Evolutionary conservation across 2,888 invertebrate genomes (phyloP), one percentile per base, ranked within the genome.

Genomic region (Ectemnius cavifrons): DNA sequence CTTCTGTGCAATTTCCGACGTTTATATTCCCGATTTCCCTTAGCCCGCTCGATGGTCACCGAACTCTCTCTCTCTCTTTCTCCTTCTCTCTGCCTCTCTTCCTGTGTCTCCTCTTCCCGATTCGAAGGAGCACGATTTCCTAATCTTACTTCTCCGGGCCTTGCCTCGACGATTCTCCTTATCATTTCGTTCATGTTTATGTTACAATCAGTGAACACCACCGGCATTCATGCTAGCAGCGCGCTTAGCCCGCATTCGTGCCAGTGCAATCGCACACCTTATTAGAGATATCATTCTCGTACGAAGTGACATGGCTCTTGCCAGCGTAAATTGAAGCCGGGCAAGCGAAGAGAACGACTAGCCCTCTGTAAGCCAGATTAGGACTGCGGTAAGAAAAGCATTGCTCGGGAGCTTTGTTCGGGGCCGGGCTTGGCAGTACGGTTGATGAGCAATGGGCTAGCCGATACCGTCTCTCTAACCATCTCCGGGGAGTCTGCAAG

Each of bases 391-490:
- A 87, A 88, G 88, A 88, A 88, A 88, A 86, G 85, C 87, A 84
- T 84, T 67, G 83, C 83, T 78, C 72, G 71, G 75, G 76, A 85
- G 88, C 87, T 88, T 89, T 88, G 86, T 85, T 86, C 83, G 75
- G 74, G 81, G 79, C 86, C 75, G 77, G 78, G 78, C 80, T 75
- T 11, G 79, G 79, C 84, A 83, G 81, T 77, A 83, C 72, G 82
- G 37, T 84, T 16, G 87, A 88, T 87, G 88, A 88, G 86, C 87
- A 86, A 83, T 85, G 82, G 84, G 85, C 82, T 87, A 81, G 83
- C 85, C 85, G 87, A 87, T 88, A 87, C 84, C 82, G 79, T 84
- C 81, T 85, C 83, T 80, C 82, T 80, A 83, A 81, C 82, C 80
- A 81, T 84, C 84, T 80, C 86, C 16, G 13, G 83, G 83, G 87